Evolutionary conservation across 2,113 vertebrate species (phyloP), one percentile per base, ranked within the genome.

Genomic region (Muntiacus muntjak): DNA sequence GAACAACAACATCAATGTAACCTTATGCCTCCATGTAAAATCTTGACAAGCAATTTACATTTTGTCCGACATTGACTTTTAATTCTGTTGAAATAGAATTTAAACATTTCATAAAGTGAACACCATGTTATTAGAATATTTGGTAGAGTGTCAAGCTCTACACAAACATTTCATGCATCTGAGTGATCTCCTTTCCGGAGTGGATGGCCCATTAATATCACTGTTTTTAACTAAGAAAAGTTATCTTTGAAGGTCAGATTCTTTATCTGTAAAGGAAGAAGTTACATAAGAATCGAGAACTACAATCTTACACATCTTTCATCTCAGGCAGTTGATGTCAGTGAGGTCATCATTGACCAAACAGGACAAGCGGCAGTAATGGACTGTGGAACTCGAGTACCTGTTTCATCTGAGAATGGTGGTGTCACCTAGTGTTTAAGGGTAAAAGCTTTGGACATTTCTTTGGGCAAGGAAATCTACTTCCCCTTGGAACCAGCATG

Each of bases 101-200:
- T 95, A 95, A 97, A 84, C 94, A 98, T 85, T 97, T 96, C 92
- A 95, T 55, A 89, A 43, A 95, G 74, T 81, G 93, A 94, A 97
- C 50, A 97, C 57, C 26, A 64, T 95, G 58, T 87, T 94, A 97
- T 97, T 94, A 94, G 97, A 94, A 93, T 94, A 97, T 94, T 96
- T 60, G 91, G 85, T 93, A 28, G 43, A 87, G 17, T 94, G 86
- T 96, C 95, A 97, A 93, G 62, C 40, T 81, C 78, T 95, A 78
- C 92, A 74, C 21, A 96, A 96, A 95, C 58, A 97, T 89, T 97
- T 97, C 83, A 93, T 74, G 97, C 96, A 97, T 93, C 25, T 60
- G 47, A 78, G 64, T 89, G 71, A 92, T 88, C 43, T 14, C 47
- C 87, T 67, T 94, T 89, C 82, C 95, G 64, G 52, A 97, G 89